Evolutionary conservation across 2,888 invertebrate species (phyloP).

Genomic region (Heliconius erato): DNA sequence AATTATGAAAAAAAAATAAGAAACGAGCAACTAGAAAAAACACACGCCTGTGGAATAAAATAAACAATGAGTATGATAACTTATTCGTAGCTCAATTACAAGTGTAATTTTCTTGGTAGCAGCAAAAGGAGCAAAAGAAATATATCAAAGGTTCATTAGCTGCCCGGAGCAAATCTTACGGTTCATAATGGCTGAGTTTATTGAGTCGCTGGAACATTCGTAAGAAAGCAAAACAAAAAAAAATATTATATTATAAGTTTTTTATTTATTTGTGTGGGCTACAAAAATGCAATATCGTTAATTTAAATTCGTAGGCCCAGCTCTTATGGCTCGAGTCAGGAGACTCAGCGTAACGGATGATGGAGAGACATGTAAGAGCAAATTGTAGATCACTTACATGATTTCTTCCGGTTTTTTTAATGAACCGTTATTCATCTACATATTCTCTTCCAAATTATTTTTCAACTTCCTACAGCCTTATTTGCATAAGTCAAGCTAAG

Average conservation of each 20-base stretch:
- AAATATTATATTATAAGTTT: background rate
- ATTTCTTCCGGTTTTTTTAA: constrained; percentile 38
- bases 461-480: constrained; percentile 50
- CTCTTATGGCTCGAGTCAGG: constrained; percentile 85
- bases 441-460: constrained; percentile 39
- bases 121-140: constrained; percentile 28
- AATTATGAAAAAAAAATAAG: background rate
- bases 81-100: background rate
- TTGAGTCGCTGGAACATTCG: background rate
- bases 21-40: background rate
- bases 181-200: background rate
- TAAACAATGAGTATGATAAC: background rate
- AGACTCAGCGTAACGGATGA: constrained; percentile 90
- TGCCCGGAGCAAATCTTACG: background rate
- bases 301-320: constrained; percentile 75
- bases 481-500: constrained; percentile 42
- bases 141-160: constrained; percentile 44
- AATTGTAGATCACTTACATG: constrained; percentile 56
- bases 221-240: background rate
- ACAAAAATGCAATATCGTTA: constrained; percentile 38
- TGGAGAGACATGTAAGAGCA: constrained; percentile 90
- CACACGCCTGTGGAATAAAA: background rate
- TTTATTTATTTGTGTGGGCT: background rate
- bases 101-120: constrained; percentile 7
- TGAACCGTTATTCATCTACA: constrained; percentile 56